phyloP scores from a whole-genome alignment of 2,113 vertebrate species.

The Hoplias malabaricus region DNA sequence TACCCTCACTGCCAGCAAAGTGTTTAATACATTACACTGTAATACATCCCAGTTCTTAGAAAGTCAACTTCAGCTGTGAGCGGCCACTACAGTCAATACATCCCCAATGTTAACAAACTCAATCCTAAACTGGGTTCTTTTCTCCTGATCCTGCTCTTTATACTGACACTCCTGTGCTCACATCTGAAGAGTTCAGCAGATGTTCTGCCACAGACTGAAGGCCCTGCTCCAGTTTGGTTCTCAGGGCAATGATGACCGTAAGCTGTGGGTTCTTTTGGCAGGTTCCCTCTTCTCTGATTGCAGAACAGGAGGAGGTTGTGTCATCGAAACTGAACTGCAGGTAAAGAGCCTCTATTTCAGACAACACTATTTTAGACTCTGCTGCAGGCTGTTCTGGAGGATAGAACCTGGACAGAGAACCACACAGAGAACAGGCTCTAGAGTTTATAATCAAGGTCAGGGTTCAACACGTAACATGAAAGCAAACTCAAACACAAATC shows the following conservation, averaged over 20 bases:
- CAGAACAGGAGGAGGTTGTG: conserved; percentile 64
- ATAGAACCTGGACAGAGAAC: conserved; percentile 43
- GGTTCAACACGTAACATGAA: too few relatives aligned
- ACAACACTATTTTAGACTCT: conserved; percentile 67
- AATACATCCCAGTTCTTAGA: not conserved
- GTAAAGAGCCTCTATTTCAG: conserved; percentile 80
- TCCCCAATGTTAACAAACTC: too few relatives aligned
- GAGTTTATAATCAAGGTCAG: too few relatives aligned
- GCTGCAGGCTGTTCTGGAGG: conserved; percentile 23
- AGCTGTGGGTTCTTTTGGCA: conserved; percentile 61
- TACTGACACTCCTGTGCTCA: conserved; percentile 69
- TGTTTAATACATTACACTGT: not conserved
- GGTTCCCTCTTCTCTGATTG: conserved; percentile 15
- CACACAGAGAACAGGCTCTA: not conserved
- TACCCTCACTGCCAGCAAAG: too few relatives aligned
- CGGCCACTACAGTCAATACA: too few relatives aligned
- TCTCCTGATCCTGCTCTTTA: not conserved
- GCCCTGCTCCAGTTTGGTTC: conserved; percentile 75
- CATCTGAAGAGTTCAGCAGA: conserved; percentile 82
- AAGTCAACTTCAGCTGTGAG: not conserved
- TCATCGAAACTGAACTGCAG: conserved; percentile 85
- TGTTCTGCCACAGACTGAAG: conserved; percentile 81
- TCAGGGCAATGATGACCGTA: conserved; percentile 71
- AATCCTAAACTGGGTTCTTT: too few relatives aligned
- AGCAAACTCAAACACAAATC: too few relatives aligned